phyloP scores from a whole-genome alignment of 1,140 invertebrate species.

The Drosophila hydei region DNA sequence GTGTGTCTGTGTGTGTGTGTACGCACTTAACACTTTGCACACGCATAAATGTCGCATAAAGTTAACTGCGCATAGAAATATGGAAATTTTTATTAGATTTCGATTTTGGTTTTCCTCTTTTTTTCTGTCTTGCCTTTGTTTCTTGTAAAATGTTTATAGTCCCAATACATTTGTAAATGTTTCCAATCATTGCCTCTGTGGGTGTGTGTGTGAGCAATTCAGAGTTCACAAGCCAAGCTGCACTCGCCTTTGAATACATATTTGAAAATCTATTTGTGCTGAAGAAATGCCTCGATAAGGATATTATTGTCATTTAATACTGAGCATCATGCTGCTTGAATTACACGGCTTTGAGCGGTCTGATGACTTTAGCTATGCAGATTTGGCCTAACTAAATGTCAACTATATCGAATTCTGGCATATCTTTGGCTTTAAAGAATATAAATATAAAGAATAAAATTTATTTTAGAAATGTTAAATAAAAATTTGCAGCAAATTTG shows the following conservation, averaged over 20 bases:
- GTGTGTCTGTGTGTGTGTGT: constrained; percentile 16
- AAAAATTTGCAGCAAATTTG: no score
- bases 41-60: constrained; percentile 79
- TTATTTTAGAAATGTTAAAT: no score
- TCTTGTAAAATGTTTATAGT: constrained; percentile 69
- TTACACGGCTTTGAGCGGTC: no score
- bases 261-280: neutral
- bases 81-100: constrained; percentile 80
- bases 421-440: no score
- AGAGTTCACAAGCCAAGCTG: constrained; percentile 2
- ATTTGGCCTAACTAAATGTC: no score
- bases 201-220: neutral
- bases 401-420: no score
- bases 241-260: neutral
- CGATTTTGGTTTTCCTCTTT: constrained; percentile 54
- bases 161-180: constrained; percentile 73
- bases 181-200: constrained; percentile 63
- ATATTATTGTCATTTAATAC: constrained; percentile 2
- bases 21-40: constrained; percentile 65
- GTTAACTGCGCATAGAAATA: constrained; percentile 80
- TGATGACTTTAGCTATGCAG: no score
- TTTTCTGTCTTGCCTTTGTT: constrained; percentile 34
- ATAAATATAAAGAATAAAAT: no score
- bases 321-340: no score
- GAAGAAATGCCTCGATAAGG: neutral